Base-by-base conservation (phyloP, 2,113 vertebrate genomes). In the Nyctereutes procyonoides region DNA sequence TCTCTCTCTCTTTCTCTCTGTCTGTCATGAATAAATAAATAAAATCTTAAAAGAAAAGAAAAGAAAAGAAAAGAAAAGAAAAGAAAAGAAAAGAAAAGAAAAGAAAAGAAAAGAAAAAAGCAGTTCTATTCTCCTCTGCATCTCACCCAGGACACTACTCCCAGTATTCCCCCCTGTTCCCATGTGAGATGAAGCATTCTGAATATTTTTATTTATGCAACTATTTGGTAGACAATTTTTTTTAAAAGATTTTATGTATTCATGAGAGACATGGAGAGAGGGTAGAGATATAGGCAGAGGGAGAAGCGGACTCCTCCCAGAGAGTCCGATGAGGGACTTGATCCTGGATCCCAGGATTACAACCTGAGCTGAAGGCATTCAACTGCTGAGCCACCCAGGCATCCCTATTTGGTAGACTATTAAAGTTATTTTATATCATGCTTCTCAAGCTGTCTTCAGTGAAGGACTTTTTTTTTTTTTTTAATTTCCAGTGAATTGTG, bases 141-240 rank as follows among this genome's bases (percentile, higher is more conserved):
- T 38, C 17, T 22, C n/a, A 91, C 10, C 10, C 30, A 67, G 28
- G 24, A 32, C 15, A 76, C 20, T 43, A n/a, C 24, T 93, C 63
- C 12, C 3, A 43, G 62, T n/a, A 55, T 51, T 90, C 48, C 11
- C 11, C 20, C 26, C 65, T 83, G 16, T 93, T 93, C 60, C 16
- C 56, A 65, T 7, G 19, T 91, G 35, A 83, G 77, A 79, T 35
- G 55, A 84, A 63, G 12, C 13, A 63, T 80, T 77, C 19, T 58
- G 20, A 90, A 67, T 56, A 32, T 73, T 60, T 94, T 62, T 43
- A 90, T 85, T 90, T 93, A 83, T 76, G 58, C 4, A 93, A 71
- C 20, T 53, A 17, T 88, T 90, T 55, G 58, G 28, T 83, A 63
- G 30, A 71, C 30, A 69, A 38, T 60, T 63, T 28, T 63, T 62